These are phyloP conservation scores for Zaprionus africanus DNA, from an alignment of 1,140 invertebrate genomes.

Conservation along the genomic window DNA sequence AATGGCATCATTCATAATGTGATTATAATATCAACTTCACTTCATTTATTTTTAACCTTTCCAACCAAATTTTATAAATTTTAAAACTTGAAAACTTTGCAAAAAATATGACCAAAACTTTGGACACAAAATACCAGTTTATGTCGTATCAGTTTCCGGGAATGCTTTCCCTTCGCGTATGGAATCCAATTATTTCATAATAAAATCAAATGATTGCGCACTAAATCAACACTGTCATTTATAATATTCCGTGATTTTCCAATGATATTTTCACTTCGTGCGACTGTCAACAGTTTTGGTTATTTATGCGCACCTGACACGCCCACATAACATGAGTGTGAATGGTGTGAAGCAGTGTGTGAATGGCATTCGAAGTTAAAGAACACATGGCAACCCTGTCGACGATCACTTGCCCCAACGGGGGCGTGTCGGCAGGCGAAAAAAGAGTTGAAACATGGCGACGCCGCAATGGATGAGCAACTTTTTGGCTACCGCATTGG, in stretches of 20 bases:
- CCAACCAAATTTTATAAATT: too few relatives aligned
- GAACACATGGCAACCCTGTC: constrained; percentile 49
- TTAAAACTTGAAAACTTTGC: neutral
- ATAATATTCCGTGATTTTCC: constrained; percentile 65
- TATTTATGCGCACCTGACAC: constrained; percentile 68
- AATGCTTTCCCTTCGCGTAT: constrained; percentile 16
- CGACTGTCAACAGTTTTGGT: constrained; percentile 68
- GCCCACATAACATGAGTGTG: constrained; percentile 57
- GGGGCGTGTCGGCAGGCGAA: constrained; percentile 62
- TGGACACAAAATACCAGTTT: constrained; percentile 6
- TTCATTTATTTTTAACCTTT: too few relatives aligned
- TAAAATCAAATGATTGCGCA: constrained; percentile 45
- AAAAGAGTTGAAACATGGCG: constrained; percentile 72
- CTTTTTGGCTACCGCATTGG: constrained; percentile 68
- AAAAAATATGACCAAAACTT: neutral
- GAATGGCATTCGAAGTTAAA: constrained; percentile 12
- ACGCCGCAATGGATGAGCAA: constrained; percentile 54
- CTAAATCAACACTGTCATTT: constrained; percentile 71
- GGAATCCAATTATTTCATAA: constrained; percentile 55
- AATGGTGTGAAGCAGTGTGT: constrained; percentile 12
- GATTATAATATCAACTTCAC: too few relatives aligned
- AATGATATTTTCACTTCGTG: constrained; percentile 60
- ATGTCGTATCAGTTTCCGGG: neutral
- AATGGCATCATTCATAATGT: too few relatives aligned
- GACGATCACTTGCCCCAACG: constrained; percentile 69